Base-by-base conservation (phyloP, 2,888 invertebrate species). In the Ischnura elegans region DNA sequence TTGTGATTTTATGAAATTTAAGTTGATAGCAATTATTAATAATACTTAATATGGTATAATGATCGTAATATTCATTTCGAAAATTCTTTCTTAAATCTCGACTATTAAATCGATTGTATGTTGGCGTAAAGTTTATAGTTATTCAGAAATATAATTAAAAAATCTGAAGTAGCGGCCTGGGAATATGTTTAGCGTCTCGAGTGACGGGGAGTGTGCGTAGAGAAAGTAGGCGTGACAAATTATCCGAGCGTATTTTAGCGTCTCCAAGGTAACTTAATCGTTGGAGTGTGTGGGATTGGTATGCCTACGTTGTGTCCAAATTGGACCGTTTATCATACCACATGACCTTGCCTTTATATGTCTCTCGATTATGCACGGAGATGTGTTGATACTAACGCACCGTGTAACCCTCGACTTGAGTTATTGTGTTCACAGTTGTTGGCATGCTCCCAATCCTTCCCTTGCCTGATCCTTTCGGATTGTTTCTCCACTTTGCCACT, bases 221-320 rank as follows among this genome's bases (percentile, higher is more conserved):
- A 45, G 21, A 46, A 86, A 86, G 86, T 76, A 76, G 76, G 76
- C 76, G 76, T 76, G 76, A 76, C 76, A 76, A 76, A 76, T 76
- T 76, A 76, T 13, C 86, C 86, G 46, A 46, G 46, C n/a, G 8
- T 2, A 46, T 45, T 43, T 43, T 46, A 25, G 86, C 43, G 4
- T 25, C 45, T 25, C 86, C 86, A 86, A 86, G 86, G 86, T 86
- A 46, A 86, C 25, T 86, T 86, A 86, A 86, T 86, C 86, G 86
- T 19, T 46, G 45, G 45, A 10, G 29, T 42, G 86, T 86, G 43
- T 45, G 86, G 45, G 36, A 76, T 36, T 5, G 8, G 76, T 16
- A 13, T 45, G n/a, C n/a, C n/a, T 46, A n/a, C 19, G 21, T 46
- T 46, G 86, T 43, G 43, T 16, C 86, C 46, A 45, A 86, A 86